These are phyloP conservation scores for Buphagus erythrorhynchus DNA, from an alignment of 2,797 vertebrate species.

Conservation along the genomic window DNA sequence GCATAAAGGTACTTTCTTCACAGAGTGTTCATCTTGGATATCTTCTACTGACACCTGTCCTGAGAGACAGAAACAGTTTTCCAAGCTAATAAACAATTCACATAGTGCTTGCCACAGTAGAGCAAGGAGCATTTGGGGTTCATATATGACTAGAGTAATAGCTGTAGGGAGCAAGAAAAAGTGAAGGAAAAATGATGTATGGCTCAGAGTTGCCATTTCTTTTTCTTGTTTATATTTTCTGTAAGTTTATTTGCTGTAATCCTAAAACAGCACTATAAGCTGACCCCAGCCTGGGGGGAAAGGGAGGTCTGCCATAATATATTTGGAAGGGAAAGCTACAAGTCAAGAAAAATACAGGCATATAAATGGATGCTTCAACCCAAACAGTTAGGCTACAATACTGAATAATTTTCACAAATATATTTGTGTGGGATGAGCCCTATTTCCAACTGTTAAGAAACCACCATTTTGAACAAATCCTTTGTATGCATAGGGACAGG, in stretches of 20 bases:
- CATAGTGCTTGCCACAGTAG: constrained; percentile 1
- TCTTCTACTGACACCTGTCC: background rate
- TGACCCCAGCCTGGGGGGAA: background rate
- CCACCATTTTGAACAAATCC: background rate
- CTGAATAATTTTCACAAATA: background rate
- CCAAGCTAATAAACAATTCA: constrained; percentile 44
- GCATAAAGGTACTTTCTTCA: constrained; percentile 21
- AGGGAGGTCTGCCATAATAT: background rate
- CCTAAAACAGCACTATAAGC: background rate
- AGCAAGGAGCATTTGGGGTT: constrained; percentile 8
- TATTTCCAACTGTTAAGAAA: background rate
- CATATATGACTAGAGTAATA: background rate
- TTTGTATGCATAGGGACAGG: background rate
- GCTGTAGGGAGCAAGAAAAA: background rate
- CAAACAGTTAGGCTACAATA: background rate
- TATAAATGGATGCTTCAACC: background rate
- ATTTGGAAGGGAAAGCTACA: background rate
- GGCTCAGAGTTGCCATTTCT: background rate
- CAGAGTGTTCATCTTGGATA: background rate
- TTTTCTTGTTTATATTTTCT: background rate
- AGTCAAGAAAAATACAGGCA: background rate
- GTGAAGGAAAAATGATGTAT: background rate
- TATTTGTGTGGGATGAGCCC: background rate
- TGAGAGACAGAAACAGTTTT: constrained; percentile 34
- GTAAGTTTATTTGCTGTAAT: constrained; percentile 25